Evolutionary conservation across 2,888 invertebrate genomes (phyloP).

Genomic region (Drosophila pegasa): DNA sequence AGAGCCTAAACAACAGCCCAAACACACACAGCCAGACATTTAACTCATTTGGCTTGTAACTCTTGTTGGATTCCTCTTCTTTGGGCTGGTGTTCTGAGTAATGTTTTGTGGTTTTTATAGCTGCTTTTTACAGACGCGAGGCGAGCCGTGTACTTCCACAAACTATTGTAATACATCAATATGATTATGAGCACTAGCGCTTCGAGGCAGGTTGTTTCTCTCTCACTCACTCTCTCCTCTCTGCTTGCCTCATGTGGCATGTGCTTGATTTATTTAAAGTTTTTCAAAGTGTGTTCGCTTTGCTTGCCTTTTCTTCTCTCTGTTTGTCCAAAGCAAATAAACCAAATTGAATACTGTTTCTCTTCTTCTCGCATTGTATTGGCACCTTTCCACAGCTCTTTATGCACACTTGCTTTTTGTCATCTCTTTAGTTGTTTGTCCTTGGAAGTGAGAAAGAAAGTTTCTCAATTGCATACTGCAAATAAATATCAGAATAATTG

Average conservation of each 20-base stretch:
- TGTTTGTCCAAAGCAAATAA: constrained; percentile 75
- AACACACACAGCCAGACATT: constrained; percentile 21
- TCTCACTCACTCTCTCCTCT: background rate
- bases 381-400: constrained; percentile 21
- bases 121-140: constrained; percentile 53
- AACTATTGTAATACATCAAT: constrained; percentile 80
- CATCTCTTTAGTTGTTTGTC: constrained; percentile 29
- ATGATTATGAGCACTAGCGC: constrained; percentile 69
- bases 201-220: constrained; percentile 29
- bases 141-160: constrained; percentile 61
- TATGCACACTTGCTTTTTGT: constrained; percentile 39
- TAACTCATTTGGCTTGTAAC: constrained; percentile 64
- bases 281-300: constrained; percentile 33
- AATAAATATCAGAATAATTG: background rate
- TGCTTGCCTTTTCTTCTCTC: constrained; percentile 40
- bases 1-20: constrained; percentile 17
- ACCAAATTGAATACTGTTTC: constrained; percentile 46
- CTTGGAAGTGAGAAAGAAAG: no score
- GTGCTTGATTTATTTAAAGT: constrained; percentile 74
- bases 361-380: constrained; percentile 28
- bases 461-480: background rate
- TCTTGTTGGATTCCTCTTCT: constrained; percentile 48
- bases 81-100: constrained; percentile 30
- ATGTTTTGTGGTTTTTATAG: constrained; percentile 70
- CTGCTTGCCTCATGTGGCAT: constrained; percentile 57